Base-by-base conservation (phyloP, 2,113 vertebrate genomes). In the Calcarius ornatus region DNA sequence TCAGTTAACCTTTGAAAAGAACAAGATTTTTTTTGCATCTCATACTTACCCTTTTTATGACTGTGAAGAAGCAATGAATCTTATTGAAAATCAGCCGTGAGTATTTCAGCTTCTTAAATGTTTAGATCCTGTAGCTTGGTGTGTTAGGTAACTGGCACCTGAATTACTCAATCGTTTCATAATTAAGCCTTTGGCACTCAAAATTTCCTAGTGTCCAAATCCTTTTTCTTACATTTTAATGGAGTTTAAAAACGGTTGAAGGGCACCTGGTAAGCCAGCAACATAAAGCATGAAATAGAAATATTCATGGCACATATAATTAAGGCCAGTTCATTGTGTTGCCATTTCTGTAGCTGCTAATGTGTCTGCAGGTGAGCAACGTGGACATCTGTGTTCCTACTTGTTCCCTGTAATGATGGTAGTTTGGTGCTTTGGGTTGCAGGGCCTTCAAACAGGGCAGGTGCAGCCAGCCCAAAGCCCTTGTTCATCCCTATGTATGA, bases 1-100 rank as follows among this genome's bases (percentile, higher is more conserved):
- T 75, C 93, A 76, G 65, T 96, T 99, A 65, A 98, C 97, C 11
- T 97, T 98, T 92, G 96, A 92, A 66, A 95, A 96, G 4, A 94
- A 95, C 43, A 94, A 72, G 2, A 97, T 99, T 95, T 98, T 98
- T 95, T 98, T 99, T 94, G 98, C 98, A 1, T 98, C 97, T 10
- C 97, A 98, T 86, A 97, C 97, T 84, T 99, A 99, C 86, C 98
- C 98, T 57, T 99, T 99, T 97, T 99, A 99, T 57, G 99, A 99
- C 97, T 99, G 99, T 75, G 97, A 97, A 18, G 98, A 98, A 9
- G 98, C 99, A 14, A 98, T 98, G 96, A 98, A 98, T 96, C 98
- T 98, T 75, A 95, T 97, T 50, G 97, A 97, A 97, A 99, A 99
- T 93, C 98, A 98, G 42, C 99, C 99, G 99, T 99, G 97, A 99